Percentiles rank a stretch among this genome's conserved stretches.
These are phyloP conservation scores for Ceratina australensis DNA, from an alignment of 1,140 invertebrate genomes.

Conservation along the genomic window DNA sequence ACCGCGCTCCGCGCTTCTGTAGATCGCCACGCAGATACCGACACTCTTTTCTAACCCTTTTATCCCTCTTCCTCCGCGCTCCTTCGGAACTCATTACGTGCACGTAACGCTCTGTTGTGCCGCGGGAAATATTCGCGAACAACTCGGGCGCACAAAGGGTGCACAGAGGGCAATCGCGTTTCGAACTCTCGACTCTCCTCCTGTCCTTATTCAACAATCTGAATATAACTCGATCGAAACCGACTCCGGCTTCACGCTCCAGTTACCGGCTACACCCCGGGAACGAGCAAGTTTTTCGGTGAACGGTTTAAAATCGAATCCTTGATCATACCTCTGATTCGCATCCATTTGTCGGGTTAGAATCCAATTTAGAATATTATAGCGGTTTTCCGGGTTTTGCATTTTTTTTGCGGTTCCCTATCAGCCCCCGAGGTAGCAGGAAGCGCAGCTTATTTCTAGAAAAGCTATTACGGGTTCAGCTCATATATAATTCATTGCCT, in stretches of 20 bases:
- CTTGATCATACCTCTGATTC: neutral
- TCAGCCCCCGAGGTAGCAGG: too few relatives aligned
- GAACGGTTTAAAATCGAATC: neutral
- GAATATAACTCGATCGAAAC: neutral
- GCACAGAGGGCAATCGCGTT: slow-evolving; percentile 32
- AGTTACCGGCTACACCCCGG: neutral
- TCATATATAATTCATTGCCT: too few relatives aligned
- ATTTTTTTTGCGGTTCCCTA: neutral
- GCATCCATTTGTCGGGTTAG: neutral
- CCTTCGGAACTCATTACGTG: slow-evolving; percentile 50
- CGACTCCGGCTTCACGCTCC: neutral
- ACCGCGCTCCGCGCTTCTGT: slow-evolving; percentile 45
- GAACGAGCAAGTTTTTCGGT: neutral
- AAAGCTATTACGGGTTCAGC: too few relatives aligned
- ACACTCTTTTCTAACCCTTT: slow-evolving; percentile 19
- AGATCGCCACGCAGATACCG: slow-evolving; percentile 58
- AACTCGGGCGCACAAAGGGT: neutral
- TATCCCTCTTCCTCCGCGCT: neutral
- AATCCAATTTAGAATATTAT: neutral
- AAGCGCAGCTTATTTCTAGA: too few relatives aligned
- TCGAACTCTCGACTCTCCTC: slow-evolving; percentile 14
- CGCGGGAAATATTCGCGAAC: slow-evolving; percentile 3
- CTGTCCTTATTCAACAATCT: slow-evolving; percentile 22
- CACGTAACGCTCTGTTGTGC: slow-evolving; percentile 50
- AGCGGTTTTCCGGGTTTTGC: neutral